Percentiles rank a stretch among this genome's conserved stretches.
phyloP scores from a whole-genome alignment of 2,797 vertebrate genomes.

The Petrocephalus sullivani region DNA sequence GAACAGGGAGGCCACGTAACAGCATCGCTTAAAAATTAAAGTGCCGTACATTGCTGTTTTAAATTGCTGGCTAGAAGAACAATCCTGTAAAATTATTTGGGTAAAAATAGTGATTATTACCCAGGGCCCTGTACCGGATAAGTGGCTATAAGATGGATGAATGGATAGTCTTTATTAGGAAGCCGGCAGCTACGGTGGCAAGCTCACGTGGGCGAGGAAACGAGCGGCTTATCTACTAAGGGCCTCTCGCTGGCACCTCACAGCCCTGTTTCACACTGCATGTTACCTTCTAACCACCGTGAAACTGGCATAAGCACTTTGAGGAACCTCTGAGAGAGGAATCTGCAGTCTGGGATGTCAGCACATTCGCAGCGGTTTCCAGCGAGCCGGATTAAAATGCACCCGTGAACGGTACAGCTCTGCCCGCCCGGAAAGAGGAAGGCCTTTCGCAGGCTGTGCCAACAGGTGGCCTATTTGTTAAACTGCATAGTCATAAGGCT shows the following conservation, averaged over 20 bases:
- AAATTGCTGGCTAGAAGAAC: not conserved
- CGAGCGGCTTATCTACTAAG: not conserved
- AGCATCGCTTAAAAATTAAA: not conserved
- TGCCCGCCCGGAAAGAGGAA: not conserved
- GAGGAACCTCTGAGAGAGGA: not conserved
- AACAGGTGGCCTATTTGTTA: not conserved
- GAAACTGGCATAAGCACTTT: conserved; percentile 10
- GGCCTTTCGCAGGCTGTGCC: not conserved
- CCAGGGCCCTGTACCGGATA: not conserved
- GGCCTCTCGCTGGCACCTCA: not conserved
- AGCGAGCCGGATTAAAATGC: not conserved
- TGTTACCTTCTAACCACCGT: not conserved
- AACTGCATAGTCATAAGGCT: not conserved
- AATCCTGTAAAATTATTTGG: not conserved
- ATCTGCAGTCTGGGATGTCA: not conserved
- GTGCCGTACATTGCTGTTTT: not conserved
- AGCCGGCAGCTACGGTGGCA: not conserved
- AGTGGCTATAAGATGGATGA: not conserved
- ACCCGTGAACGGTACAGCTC: not conserved
- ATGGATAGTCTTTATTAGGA: not conserved
- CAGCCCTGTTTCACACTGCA: not conserved
- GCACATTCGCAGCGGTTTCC: not conserved
- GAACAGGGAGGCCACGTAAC: not conserved
- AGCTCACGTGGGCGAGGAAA: not conserved
- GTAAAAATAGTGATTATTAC: not conserved